These are phyloP conservation scores for Drosophila azteca DNA, from an alignment of 1,140 invertebrate species.

Conservation along the genomic window DNA sequence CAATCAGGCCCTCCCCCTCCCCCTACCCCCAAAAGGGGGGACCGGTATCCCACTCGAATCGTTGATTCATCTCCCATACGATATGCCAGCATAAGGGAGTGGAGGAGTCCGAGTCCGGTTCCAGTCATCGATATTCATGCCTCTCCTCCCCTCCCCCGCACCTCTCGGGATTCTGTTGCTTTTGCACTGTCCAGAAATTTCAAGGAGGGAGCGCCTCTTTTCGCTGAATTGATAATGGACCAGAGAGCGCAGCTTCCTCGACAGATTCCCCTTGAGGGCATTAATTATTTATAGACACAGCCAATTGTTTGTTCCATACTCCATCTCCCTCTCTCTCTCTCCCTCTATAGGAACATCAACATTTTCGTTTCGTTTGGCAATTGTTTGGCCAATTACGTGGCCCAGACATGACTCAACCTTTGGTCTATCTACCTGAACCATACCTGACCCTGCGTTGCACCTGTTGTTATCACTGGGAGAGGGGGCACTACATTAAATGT, in stretches of 20 bases:
- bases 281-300: conserved; percentile 73
- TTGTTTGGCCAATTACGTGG: conserved; percentile 40
- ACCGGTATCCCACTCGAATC: conserved; percentile 19
- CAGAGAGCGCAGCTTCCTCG: conserved; percentile 30
- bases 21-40: not conserved
- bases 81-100: conserved; percentile 9
- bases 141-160: no score
- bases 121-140: conserved; percentile 65
- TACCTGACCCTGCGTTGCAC: conserved; percentile 39
- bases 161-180: no score
- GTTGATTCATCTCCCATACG: conserved; percentile 39
- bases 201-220: conserved; percentile 40
- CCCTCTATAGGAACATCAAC: conserved; percentile 47
- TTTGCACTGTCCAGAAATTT: conserved; percentile 4
- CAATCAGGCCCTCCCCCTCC: conserved; percentile 25
- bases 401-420: conserved; percentile 50
- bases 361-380: conserved; percentile 63
- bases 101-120: conserved; percentile 20
- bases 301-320: conserved; percentile 38
- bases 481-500: conserved; percentile 47
- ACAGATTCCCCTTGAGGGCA: conserved; percentile 35
- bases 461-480: conserved; percentile 42
- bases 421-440: conserved; percentile 22
- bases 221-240: conserved; percentile 66
- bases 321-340: no score